Base-by-base conservation (phyloP, 1,140 invertebrate genomes). In the Anoplolepis gracilipes region DNA sequence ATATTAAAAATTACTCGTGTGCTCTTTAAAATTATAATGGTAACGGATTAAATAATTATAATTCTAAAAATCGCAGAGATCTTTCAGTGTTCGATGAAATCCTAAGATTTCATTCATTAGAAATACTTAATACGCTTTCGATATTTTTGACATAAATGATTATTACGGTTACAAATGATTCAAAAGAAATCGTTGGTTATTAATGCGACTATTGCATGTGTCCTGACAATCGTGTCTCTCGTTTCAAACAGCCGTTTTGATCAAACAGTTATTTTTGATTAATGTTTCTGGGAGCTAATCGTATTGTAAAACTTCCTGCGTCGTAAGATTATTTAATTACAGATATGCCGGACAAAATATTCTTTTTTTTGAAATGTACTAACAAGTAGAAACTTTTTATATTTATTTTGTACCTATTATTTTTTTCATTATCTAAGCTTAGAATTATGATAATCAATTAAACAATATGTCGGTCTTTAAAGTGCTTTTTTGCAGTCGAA, bases 201-300 rank as follows among this genome's bases (percentile, higher is more conserved):
- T 84, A 61, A 84, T 84, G 79, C 39, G 39, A 75, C 69, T 75
- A 75, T 75, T 62, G 79, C 79, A 84, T 84, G 79, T 57, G 10
- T 11, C 28, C 39, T 33, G 19, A 22, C 13, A 36, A 72, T 59
- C 65, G 11, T 49, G 36, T 42, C 33, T 75, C 46, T 75, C 57
- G 69, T 28, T 75, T 75, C 55, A 59, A 81, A 59, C 25, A 64
- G 39, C 36, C 70, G 33, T 49, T 49, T 49, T 49, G 46, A 49
- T 49, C 46, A 49, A 49, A 49, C 5, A 49, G 46, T 75, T 28
- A 7, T 61, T 82, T 61, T 13, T 75, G 81, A 84, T 84, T 84
- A 49, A 84, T 75, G 70, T 62, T 57, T 16, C 13, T 36, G 61
- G 30, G 4, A 49, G 36, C 11, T 59, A 57, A 81, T 59, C 36